phyloP scores from a whole-genome alignment of 2,888 invertebrate genomes.

The Scelioninae gen. 2 region DNA sequence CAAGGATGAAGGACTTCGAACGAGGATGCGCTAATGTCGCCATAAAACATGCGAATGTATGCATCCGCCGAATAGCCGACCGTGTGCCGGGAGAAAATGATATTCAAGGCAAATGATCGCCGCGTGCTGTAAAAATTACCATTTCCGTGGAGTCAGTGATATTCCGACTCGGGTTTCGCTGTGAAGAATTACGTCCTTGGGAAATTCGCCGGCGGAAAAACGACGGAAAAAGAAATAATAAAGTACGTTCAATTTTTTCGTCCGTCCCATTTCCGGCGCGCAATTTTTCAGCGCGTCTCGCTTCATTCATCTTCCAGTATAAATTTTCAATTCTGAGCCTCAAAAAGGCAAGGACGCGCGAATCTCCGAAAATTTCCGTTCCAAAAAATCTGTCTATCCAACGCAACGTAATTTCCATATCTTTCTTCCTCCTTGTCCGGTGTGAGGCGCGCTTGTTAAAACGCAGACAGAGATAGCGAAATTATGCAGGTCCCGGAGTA shows the following conservation, averaged over 20 bases:
- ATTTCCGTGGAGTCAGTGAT: conserved; percentile 51
- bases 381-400: conserved; percentile 43
- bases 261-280: conserved; percentile 51
- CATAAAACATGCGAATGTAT: conserved; percentile 50
- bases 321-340: conserved; percentile 49
- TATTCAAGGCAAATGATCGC: conserved; percentile 55
- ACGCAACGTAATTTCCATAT: conserved; percentile 46
- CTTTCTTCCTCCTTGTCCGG: conserved; percentile 38
- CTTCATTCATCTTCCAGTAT: conserved; percentile 51
- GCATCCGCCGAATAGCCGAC: conserved; percentile 15
- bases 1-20: conserved; percentile 45
- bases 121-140: conserved; percentile 51
- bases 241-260: conserved; percentile 38
- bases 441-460: conserved; percentile 16
- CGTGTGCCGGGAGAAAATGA: conserved; percentile 36
- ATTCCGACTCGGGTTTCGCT: conserved; percentile 47
- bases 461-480: conserved; percentile 30
- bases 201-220: conserved; percentile 51
- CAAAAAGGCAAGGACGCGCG: conserved; percentile 41
- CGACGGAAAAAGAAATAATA: conserved; percentile 23
- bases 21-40: conserved; percentile 51
- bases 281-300: conserved; percentile 50
- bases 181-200: conserved; percentile 59
- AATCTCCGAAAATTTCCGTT: conserved; percentile 49
- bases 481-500: conserved; percentile 48